Percentiles rank a stretch among this genome's conserved stretches.
Evolutionary conservation across 2,797 vertebrate species (phyloP).

Genomic region (Pseudomugil tenellus): DNA sequence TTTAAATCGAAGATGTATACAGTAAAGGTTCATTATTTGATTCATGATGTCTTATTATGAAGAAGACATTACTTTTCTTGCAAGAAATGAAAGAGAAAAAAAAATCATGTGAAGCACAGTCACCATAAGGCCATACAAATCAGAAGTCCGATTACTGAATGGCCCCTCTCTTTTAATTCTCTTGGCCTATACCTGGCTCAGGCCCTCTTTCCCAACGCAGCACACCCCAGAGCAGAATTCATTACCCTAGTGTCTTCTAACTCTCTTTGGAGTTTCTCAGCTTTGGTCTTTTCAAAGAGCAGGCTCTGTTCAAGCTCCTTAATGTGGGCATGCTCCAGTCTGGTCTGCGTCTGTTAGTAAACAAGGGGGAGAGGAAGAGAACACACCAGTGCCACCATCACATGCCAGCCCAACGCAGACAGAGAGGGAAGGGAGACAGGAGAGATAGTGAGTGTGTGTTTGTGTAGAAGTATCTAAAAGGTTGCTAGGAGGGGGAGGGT

Average conservation of each 20-base stretch:
- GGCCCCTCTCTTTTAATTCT: constrained; percentile 30
- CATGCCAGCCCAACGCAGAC: constrained; percentile 94
- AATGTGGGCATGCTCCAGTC: constrained; percentile 99
- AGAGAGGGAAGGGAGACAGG: constrained; percentile 66
- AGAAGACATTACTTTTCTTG: background rate
- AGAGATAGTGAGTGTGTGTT: constrained; percentile 27
- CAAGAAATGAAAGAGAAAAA: constrained; percentile 6
- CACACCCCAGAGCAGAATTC: constrained; percentile 86
- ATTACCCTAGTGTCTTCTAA: constrained; percentile 99
- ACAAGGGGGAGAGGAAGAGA: constrained; percentile 98
- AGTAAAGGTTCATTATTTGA: constrained; percentile 7
- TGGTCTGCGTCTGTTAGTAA: constrained; percentile 99
- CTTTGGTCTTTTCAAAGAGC: constrained; percentile 99
- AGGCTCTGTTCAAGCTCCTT: constrained; percentile 99
- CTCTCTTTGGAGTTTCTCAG: constrained; percentile 99
- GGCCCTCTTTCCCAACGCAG: constrained; percentile 61
- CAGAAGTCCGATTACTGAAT: constrained; percentile 29
- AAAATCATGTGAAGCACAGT: constrained; percentile 29
- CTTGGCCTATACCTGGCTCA: constrained; percentile 32
- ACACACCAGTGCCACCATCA: constrained; percentile 99
- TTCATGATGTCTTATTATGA: constrained; percentile 19
- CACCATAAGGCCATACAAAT: constrained; percentile 43
- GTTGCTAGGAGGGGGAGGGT: constrained; percentile 9
- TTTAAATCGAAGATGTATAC: background rate
- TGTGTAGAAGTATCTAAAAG: constrained; percentile 9